A percentile compares a stretch with the other conserved stretches of the same genome.
These are phyloP conservation scores for Corvus cornix DNA, from an alignment of 2,113 vertebrate genomes.

Conservation along the genomic window DNA sequence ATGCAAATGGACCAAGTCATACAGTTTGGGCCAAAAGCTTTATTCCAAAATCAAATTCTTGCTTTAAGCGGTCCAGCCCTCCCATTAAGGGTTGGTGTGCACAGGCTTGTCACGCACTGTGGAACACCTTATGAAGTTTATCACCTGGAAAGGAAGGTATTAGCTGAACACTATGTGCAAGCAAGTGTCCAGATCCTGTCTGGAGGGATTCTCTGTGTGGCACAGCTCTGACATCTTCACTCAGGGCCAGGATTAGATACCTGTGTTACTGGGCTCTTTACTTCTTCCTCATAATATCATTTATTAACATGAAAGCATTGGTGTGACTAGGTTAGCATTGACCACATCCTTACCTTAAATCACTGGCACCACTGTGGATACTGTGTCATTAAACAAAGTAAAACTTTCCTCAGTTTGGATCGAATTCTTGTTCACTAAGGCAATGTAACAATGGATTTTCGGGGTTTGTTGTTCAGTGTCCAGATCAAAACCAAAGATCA, in stretches of 20 bases:
- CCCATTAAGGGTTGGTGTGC: not conserved
- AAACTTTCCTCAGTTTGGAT: not conserved
- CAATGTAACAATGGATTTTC: not conserved
- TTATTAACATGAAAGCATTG: not conserved
- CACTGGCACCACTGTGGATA: not conserved
- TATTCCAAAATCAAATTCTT: not conserved
- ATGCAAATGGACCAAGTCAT: not conserved
- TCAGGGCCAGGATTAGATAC: rapidly evolving
- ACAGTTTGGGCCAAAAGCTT: not conserved
- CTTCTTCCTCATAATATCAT: not conserved
- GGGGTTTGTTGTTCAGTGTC: not conserved
- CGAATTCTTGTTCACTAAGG: not conserved
- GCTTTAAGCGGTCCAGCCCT: not conserved
- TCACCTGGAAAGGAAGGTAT: not conserved
- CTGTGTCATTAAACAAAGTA: not conserved
- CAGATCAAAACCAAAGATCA: not conserved
- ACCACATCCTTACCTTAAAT: not conserved
- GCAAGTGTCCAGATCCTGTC: not conserved
- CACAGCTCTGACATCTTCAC: not conserved
- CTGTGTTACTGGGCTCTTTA: not conserved
- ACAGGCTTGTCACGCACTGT: not conserved
- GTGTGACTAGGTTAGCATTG: not conserved
- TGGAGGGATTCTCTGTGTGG: not conserved
- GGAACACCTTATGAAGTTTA: not conserved
- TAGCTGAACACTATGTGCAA: not conserved